A percentile compares a stretch with the other conserved stretches of the same genome.
These are phyloP conservation scores for Erebia epiphron DNA, from an alignment of 2,888 invertebrate genomes.

Conservation along the genomic window DNA sequence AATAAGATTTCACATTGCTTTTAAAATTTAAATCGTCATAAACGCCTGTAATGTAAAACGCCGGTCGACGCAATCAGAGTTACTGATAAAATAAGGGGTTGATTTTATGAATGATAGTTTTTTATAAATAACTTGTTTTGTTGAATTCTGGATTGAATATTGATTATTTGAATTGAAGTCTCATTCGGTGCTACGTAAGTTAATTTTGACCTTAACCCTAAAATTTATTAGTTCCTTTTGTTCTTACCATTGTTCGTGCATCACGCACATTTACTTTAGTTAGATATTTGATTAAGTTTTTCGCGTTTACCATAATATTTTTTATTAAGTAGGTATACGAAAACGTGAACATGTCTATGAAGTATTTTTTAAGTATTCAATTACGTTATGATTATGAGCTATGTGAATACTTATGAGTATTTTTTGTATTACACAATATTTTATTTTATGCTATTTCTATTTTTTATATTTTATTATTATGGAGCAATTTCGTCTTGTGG, in stretches of 20 bases:
- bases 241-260: slow-evolving; percentile 2
- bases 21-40: no score
- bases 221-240: neutral
- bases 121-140: neutral
- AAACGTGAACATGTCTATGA: neutral
- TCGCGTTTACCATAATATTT: neutral
- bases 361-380: neutral
- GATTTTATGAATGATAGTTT: no score
- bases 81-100: no score
- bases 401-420: neutral
- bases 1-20: no score
- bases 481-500: neutral
- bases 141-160: neutral
- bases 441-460: neutral
- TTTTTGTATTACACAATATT: neutral
- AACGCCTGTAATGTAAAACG: no score
- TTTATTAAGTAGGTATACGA: neutral
- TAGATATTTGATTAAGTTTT: neutral
- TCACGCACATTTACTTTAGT: neutral
- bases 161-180: slow-evolving; percentile 31
- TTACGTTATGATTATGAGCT: neutral
- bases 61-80: no score
- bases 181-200: slow-evolving; percentile 41
- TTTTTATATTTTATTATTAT: neutral
- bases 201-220: neutral